Conservation (phyloP, 2,888 invertebrate species). For the Agapostemon virescens region DNA sequence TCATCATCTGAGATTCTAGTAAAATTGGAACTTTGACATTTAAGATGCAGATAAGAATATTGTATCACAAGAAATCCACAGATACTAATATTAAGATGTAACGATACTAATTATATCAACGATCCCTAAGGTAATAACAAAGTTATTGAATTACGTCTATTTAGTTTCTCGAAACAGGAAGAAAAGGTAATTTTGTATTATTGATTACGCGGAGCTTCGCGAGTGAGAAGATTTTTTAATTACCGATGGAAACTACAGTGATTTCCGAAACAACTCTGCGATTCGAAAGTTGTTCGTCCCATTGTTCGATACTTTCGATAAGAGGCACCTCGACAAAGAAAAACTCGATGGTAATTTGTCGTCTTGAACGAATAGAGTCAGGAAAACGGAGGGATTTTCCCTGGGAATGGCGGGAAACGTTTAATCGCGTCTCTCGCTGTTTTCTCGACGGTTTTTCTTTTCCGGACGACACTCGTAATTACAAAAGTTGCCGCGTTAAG, state of each 20-base stretch:
- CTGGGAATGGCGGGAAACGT: conserved; percentile 30
- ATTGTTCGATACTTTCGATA: not conserved
- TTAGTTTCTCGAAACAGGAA: no score
- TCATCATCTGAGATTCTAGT: no score
- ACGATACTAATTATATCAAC: no score
- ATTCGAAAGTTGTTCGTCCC: not conserved
- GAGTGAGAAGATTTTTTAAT: not conserved
- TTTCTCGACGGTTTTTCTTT: conserved; percentile 35
- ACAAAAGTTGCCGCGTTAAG: conserved; percentile 48
- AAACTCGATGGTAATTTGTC: conserved; percentile 6
- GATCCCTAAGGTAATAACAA: no score
- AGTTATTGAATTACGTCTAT: no score
- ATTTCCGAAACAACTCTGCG: not conserved
- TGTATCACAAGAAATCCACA: no score
- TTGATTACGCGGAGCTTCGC: no score
- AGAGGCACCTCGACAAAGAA: not conserved
- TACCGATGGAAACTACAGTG: not conserved
- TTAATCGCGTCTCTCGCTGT: conserved; percentile 51
- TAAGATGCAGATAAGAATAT: no score
- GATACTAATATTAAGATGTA: no score
- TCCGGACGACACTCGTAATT: conserved; percentile 45
- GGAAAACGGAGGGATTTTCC: not conserved
- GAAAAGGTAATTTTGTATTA: no score
- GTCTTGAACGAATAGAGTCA: not conserved
- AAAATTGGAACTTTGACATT: no score